A percentile compares a stretch with the other conserved stretches of the same genome.
phyloP scores from a whole-genome alignment of 2,113 vertebrate species.

The Chiloscyllium plagiosum region DNA sequence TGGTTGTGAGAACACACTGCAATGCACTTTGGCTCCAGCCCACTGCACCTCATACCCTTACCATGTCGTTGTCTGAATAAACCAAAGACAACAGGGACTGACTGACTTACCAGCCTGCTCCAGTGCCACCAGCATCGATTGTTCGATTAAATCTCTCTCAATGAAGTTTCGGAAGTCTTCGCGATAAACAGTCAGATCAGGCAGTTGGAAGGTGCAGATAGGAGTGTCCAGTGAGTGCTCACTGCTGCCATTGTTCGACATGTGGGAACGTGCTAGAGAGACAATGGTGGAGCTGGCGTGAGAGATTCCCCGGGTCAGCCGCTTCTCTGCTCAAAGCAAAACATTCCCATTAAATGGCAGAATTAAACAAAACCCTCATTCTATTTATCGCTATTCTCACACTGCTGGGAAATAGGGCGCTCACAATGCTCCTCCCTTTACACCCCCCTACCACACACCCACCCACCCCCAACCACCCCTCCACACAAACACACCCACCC shows the following conservation, averaged over 20 bases:
- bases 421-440: too few relatives aligned
- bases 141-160: constrained; percentile 91
- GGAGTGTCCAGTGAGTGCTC: constrained; percentile 87
- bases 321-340: constrained; percentile 66
- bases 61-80: neutral
- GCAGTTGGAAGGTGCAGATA: constrained; percentile 94
- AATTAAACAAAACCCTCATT: neutral
- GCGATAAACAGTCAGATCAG: constrained; percentile 82
- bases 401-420: too few relatives aligned
- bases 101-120: constrained; percentile 82
- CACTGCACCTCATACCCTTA: too few relatives aligned
- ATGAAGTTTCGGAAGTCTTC: constrained; percentile 94
- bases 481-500: too few relatives aligned
- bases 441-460: too few relatives aligned
- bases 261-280: constrained; percentile 83
- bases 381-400: neutral
- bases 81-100: neutral
- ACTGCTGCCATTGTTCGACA: constrained; percentile 71
- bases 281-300: constrained; percentile 92
- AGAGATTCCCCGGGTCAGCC: constrained; percentile 84
- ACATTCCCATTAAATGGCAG: constrained; percentile 29
- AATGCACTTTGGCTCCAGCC: too few relatives aligned
- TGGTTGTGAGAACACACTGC: too few relatives aligned
- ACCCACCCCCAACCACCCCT: too few relatives aligned
- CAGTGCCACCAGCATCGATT: constrained; percentile 92